Conservation (phyloP, 2,888 invertebrate species). For the Tanytarsus gracilentus region DNA sequence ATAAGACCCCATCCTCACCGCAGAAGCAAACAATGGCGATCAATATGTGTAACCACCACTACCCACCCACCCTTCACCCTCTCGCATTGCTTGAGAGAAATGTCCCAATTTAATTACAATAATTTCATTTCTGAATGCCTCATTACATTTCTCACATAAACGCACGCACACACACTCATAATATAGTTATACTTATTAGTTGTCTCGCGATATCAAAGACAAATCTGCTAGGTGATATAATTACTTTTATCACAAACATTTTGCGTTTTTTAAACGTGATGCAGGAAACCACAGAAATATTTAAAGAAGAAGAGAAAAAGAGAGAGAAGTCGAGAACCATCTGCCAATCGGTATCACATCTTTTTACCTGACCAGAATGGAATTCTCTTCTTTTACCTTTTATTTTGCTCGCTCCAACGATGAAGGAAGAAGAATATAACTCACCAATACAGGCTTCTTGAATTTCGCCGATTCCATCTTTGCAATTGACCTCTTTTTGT, state of each 20-base stretch:
- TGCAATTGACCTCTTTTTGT: background rate
- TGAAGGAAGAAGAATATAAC: background rate
- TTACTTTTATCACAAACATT: too few relatives aligned
- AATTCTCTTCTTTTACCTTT: constrained; percentile 2
- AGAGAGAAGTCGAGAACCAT: constrained; percentile 15
- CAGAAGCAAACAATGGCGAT: background rate
- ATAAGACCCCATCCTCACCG: background rate
- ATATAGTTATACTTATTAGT: background rate
- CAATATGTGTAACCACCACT: background rate
- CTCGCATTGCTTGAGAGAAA: too few relatives aligned
- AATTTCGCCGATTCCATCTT: constrained; percentile 22
- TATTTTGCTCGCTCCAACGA: background rate
- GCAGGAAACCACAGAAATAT: too few relatives aligned
- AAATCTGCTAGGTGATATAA: too few relatives aligned
- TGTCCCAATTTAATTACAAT: constrained; percentile 28
- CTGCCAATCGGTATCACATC: constrained; percentile 12
- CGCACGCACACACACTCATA: background rate
- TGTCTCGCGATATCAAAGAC: too few relatives aligned
- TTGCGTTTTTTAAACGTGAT: too few relatives aligned
- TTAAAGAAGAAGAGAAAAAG: background rate
- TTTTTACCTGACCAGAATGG: constrained; percentile 21
- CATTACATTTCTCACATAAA: constrained; percentile 23
- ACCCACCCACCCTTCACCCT: constrained; percentile 23
- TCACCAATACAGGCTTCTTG: constrained; percentile 28
- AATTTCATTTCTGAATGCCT: constrained; percentile 15